These are phyloP conservation scores for Cydia fagiglandana DNA, from an alignment of 1,140 invertebrate species.

Conservation along the genomic window DNA sequence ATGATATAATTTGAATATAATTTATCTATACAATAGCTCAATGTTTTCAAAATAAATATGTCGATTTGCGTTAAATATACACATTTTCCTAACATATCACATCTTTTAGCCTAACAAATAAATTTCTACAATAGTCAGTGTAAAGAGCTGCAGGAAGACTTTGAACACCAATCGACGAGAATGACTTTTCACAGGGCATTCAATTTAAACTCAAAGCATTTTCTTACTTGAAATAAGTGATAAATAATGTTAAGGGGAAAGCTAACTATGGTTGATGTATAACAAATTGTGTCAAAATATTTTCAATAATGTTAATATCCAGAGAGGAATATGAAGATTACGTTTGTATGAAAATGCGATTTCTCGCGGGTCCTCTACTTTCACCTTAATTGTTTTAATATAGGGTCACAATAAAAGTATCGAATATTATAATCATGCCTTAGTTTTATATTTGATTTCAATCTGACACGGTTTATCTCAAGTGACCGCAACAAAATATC, in stretches of 20 bases:
- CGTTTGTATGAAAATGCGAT: too few species aligned
- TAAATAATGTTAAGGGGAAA: too few species aligned
- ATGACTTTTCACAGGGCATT: constrained; percentile 35
- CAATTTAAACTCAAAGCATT: not conserved
- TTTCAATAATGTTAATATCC: too few species aligned
- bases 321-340: too few species aligned
- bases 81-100: constrained; percentile 64
- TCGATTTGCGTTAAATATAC: constrained; percentile 56
- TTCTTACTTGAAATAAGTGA: not conserved
- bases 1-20: constrained; percentile 42
- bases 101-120: constrained; percentile 67
- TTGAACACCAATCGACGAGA: constrained; percentile 57
- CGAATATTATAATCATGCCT: too few species aligned
- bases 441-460: too few species aligned
- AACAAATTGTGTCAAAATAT: too few species aligned
- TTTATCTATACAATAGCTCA: constrained; percentile 57
- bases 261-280: too few species aligned
- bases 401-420: too few species aligned
- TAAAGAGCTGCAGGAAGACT: constrained; percentile 79
- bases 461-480: not conserved
- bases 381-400: too few species aligned
- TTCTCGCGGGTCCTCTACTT: too few species aligned
- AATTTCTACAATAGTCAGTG: constrained; percentile 74
- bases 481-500: not conserved
- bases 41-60: constrained; percentile 61